phyloP scores from a whole-genome alignment of 2,797 vertebrate species.

The Amblyraja radiata region DNA sequence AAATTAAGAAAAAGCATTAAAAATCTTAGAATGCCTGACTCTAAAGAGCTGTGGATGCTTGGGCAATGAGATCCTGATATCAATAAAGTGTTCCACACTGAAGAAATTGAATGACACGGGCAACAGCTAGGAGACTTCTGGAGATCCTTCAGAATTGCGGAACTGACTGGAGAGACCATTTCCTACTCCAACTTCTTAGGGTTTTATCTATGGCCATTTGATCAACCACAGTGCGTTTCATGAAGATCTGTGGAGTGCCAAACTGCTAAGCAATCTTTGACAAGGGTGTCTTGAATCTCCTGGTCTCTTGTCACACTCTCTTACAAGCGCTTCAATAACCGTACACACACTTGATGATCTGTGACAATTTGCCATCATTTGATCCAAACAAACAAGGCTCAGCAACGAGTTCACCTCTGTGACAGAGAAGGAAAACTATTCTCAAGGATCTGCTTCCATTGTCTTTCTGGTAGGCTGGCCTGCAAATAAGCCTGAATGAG shows the following conservation, averaged over 20 bases:
- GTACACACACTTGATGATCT: neutral
- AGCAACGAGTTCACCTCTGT: neutral
- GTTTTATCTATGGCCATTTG: neutral
- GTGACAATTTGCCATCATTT: too few relatives aligned
- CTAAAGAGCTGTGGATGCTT: neutral
- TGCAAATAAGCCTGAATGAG: neutral
- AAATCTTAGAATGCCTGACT: neutral
- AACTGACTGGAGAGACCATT: neutral
- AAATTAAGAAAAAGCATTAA: neutral
- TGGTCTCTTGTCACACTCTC: neutral
- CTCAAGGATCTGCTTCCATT: neutral
- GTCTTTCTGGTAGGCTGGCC: neutral
- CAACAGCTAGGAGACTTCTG: too few relatives aligned
- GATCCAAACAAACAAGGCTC: neutral
- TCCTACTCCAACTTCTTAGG: neutral
- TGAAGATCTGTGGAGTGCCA: neutral
- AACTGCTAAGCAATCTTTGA: neutral
- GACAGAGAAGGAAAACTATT: neutral
- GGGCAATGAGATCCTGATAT: neutral
- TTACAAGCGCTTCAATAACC: neutral
- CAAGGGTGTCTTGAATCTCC: too few relatives aligned
- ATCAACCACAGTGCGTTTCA: neutral
- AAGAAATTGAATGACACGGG: neutral
- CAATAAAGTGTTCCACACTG: neutral
- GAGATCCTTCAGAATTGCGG: neutral